Percentiles rank a stretch among this genome's conserved stretches.
Evolutionary conservation across 2,113 vertebrate genomes (phyloP).

Genomic region (Raphicerus campestris): DNA sequence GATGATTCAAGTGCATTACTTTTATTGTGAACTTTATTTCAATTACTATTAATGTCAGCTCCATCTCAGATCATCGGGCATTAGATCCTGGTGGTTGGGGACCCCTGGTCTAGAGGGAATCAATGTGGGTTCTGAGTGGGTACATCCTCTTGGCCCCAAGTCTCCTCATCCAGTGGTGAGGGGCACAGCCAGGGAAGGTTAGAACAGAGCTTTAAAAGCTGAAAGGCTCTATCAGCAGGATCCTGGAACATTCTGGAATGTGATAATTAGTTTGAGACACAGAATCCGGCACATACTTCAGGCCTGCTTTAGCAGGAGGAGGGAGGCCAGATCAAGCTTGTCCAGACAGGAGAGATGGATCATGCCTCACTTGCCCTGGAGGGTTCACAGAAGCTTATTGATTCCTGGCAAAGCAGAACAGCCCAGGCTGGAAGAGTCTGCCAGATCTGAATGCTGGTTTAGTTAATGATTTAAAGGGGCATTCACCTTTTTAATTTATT

Average conservation of each 20-base stretch:
- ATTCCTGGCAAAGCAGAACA: slow-evolving; percentile 40
- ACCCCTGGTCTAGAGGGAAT: neutral
- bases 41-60: neutral
- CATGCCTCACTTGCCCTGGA: neutral
- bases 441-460: slow-evolving; percentile 2
- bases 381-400: slow-evolving; percentile 59
- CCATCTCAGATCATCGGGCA: neutral
- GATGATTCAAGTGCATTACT: neutral
- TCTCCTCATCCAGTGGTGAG: neutral
- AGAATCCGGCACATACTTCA: neutral
- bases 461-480: slow-evolving; percentile 66
- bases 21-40: neutral
- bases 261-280: neutral
- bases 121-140: neutral
- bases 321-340: slow-evolving; percentile 33
- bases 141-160: neutral
- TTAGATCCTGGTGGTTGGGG: neutral
- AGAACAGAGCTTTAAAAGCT: neutral
- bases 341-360: slow-evolving; percentile 29
- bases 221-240: neutral
- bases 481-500: slow-evolving; percentile 28
- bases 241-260: neutral
- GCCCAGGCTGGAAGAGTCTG: slow-evolving; percentile 14
- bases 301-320: slow-evolving; percentile 48
- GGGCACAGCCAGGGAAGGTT: neutral